These are phyloP conservation scores for Tinea trinotella DNA, from an alignment of 2,888 invertebrate species.

Conservation along the genomic window DNA sequence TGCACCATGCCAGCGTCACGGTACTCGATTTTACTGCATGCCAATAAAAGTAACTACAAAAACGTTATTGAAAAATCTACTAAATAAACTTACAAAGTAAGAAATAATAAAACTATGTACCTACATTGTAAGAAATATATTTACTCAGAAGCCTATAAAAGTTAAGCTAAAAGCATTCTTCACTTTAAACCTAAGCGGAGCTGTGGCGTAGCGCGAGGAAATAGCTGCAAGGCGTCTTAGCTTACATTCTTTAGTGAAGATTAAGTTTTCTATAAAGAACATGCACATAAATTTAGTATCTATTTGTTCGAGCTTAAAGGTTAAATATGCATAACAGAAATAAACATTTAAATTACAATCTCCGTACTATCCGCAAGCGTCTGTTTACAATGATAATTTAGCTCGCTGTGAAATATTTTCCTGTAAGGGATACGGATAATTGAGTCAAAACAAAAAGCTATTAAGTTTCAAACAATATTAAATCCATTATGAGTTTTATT, in stretches of 20 bases:
- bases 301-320: not conserved
- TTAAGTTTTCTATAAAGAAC: not conserved
- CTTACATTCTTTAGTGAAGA: not conserved
- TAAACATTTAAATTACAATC: not conserved
- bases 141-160: no score
- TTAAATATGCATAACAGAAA: not conserved
- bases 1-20: no score
- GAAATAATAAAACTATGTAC: no score
- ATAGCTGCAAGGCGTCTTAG: not conserved
- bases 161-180: not conserved
- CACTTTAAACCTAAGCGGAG: not conserved
- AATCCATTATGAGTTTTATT: not conserved
- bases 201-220: not conserved
- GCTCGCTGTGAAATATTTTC: not conserved
- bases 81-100: no score
- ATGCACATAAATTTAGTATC: not conserved
- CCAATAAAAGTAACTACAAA: no score
- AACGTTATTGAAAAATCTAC: no score
- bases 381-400: not conserved
- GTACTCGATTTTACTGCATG: no score
- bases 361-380: not conserved
- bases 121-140: no score
- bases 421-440: not conserved
- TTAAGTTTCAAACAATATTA: not conserved
- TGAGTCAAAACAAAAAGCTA: not conserved